Conservation (phyloP, 2,113 vertebrate genomes). For the Donacobius atricapilla region DNA sequence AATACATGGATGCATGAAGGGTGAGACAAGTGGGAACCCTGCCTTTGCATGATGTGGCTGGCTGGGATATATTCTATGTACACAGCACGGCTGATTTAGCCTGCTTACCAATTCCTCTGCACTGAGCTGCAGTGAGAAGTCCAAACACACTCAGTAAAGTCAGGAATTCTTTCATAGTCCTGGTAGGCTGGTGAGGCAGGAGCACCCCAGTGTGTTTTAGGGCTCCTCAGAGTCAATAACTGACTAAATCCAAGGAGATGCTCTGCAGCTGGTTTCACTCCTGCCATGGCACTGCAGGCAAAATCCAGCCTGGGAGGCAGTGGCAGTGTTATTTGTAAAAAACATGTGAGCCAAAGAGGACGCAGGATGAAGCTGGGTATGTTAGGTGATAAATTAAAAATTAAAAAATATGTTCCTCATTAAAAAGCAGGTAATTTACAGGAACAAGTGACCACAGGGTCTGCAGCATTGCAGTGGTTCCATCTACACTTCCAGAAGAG, state of each 20-base stretch:
- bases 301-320: neutral
- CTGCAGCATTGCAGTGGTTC: neutral
- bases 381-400: neutral
- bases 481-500: rapidly evolving
- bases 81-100: neutral
- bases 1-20: neutral
- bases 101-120: neutral
- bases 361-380: neutral
- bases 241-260: neutral
- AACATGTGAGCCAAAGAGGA: neutral
- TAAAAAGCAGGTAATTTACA: neutral
- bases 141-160: neutral
- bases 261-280: neutral
- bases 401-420: neutral
- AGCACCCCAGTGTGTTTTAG: neutral
- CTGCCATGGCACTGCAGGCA: neutral
- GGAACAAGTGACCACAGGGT: neutral
- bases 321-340: neutral
- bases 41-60: neutral
- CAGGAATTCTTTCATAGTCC: neutral
- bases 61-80: neutral
- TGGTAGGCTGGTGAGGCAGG: neutral
- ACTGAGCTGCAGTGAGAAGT: neutral
- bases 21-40: neutral
- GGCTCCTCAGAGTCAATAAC: neutral